Evolutionary conservation across 2,888 invertebrate species (phyloP).

Genomic region (Coelinius sp.): DNA sequence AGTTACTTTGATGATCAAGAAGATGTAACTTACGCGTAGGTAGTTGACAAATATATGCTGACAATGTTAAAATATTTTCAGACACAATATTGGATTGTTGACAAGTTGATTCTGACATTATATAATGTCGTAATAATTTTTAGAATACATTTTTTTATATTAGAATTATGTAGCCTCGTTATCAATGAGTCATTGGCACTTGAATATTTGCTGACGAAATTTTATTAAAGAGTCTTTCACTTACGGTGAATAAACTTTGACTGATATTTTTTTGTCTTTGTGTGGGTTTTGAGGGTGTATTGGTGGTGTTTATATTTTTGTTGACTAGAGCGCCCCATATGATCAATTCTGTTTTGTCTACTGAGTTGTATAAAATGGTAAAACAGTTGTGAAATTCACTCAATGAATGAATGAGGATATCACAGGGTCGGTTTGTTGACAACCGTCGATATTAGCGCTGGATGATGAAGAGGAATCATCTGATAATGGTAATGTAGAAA

Average conservation of each 20-base stretch:
- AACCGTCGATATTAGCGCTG: too few species aligned
- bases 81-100: conserved; percentile 41
- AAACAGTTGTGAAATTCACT: too few species aligned
- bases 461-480: too few species aligned
- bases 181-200: neutral
- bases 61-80: conserved; percentile 36
- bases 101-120: conserved; percentile 41
- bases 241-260: neutral
- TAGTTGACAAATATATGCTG: conserved; percentile 14
- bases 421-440: too few species aligned
- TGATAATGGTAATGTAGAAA: too few species aligned
- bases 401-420: too few species aligned
- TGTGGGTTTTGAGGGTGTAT: neutral
- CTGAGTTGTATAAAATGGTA: too few species aligned
- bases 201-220: neutral
- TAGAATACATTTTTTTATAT: neutral
- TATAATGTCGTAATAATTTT: conserved; percentile 29
- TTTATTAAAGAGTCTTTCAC: neutral
- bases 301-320: neutral
- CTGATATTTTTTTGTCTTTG: neutral
- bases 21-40: neutral
- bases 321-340: neutral
- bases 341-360: neutral
- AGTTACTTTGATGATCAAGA: too few species aligned
- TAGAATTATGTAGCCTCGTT: neutral